Conservation (phyloP, 2,113 vertebrate genomes). For the Phylloscopus trochilus region DNA sequence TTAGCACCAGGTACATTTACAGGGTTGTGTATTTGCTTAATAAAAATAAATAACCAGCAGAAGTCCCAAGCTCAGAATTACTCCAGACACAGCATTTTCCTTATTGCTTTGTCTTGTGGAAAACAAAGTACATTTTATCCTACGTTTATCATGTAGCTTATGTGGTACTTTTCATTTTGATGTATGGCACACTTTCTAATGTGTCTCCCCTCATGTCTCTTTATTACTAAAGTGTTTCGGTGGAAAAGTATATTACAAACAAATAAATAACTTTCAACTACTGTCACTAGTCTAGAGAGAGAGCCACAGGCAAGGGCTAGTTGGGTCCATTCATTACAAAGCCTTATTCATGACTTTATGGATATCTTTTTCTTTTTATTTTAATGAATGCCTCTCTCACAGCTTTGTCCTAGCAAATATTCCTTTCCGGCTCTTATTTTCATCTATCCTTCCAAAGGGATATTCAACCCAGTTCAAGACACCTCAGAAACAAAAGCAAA, state of each 20-base stretch:
- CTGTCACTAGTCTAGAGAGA: conserved; percentile 21
- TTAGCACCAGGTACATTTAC: conserved; percentile 48
- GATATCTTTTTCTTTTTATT: neutral
- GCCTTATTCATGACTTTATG: neutral
- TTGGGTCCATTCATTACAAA: conserved; percentile 4
- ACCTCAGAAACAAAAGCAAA: neutral
- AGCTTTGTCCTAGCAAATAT: neutral
- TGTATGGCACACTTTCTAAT: conserved; percentile 58
- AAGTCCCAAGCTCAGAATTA: conserved; percentile 54
- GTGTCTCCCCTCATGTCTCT: conserved; percentile 64
- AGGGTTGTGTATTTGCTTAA: conserved; percentile 59
- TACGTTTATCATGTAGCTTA: conserved; percentile 62
- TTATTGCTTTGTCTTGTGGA: conserved; percentile 61
- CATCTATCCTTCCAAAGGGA: neutral
- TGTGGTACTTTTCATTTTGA: conserved; percentile 67
- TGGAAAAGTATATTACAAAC: conserved; percentile 65
- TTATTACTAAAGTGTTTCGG: conserved; percentile 60
- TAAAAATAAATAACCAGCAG: conserved; percentile 60
- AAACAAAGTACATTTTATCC: conserved; percentile 65
- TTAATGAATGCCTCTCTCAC: conserved; percentile 13
- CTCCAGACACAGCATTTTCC: conserved; percentile 61
- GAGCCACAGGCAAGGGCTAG: neutral
- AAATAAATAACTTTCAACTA: conserved; percentile 65
- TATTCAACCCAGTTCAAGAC: neutral
- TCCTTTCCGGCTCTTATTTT: neutral